Evolutionary conservation across 1,140 invertebrate species (phyloP).

Genomic region (Eupristina koningsbergeri): DNA sequence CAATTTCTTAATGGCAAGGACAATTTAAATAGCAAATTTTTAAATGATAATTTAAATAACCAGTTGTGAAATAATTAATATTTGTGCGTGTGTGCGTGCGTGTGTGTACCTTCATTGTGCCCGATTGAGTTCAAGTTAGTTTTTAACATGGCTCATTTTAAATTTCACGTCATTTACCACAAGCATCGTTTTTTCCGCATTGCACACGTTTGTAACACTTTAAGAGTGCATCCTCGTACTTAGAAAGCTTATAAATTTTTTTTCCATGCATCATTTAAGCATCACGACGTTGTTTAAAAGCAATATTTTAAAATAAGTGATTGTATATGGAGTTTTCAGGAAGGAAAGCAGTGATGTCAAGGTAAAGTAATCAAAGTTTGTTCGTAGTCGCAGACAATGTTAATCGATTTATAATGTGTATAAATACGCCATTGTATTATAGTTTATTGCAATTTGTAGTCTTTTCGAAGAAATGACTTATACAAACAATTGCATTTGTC

Average conservation of each 20-base stretch:
- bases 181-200: background rate
- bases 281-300: background rate
- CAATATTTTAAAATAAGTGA: background rate
- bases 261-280: background rate
- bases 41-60: too few relatives aligned
- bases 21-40: too few relatives aligned
- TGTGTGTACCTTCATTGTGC: too few relatives aligned
- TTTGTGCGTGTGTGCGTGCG: too few relatives aligned
- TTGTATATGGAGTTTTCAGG: background rate
- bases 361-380: too few relatives aligned
- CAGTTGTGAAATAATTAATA: too few relatives aligned
- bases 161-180: background rate
- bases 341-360: background rate
- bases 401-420: slow-evolving; percentile 8
- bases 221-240: background rate
- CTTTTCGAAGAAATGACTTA: too few relatives aligned
- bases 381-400: too few relatives aligned
- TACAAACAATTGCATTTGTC: too few relatives aligned
- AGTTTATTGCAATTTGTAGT: too few relatives aligned
- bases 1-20: too few relatives aligned
- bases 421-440: too few relatives aligned
- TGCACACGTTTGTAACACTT: background rate
- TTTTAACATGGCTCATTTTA: background rate
- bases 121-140: background rate
- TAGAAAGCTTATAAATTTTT: background rate